Evolutionary conservation across 2,888 invertebrate species (phyloP), one percentile per base, ranked within the genome.

Genomic region (Rhyacophila evoluta): DNA sequence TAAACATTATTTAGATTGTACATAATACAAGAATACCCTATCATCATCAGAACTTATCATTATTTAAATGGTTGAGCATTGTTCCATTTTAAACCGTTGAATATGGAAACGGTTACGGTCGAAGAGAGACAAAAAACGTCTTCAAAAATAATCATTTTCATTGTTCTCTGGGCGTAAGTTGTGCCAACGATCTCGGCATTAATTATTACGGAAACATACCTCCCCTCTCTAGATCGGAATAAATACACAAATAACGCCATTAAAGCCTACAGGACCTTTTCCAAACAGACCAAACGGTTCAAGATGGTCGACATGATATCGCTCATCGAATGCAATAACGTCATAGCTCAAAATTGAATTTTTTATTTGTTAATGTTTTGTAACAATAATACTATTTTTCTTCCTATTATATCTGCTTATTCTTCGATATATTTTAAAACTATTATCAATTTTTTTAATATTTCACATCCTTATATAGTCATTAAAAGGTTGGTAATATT

Each of bases 231-330:
- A 72, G 10, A 55, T 55, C 55, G 19, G 39, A 69, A 76, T 76
- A 74, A 79, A 79, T 74, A 74, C 74, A 75, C 75, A 75, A 74
- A 75, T 79, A 79, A 76, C 67, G 41, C 77, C 74, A 74, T 75
- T 79, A 76, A 79, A 73, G 33, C 55, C 37, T 41, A 77, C 74
- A 77, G 68, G 77, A 70, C 77, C 27, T 74, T 72, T 73, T 79
- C 77, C 77, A 79, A 77, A 38, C 39, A 69, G 74, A 73, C 79
- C 79, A 79, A 76, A 69, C 36, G 69, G 70, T 33, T 36, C 77
- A 76, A 76, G 74, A 75, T 72, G 79, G 79, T 76, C 33, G 73
- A 72, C 73, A n/a, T 68, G 68, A 75, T 77, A n/a, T n/a, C n/a
- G n/a, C n/a, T n/a, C n/a, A n/a, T n/a, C n/a, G n/a, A n/a, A n/a